phyloP scores from a whole-genome alignment of 35 echinoderm and acorn worm genomes.

The Chiridota heheva region DNA sequence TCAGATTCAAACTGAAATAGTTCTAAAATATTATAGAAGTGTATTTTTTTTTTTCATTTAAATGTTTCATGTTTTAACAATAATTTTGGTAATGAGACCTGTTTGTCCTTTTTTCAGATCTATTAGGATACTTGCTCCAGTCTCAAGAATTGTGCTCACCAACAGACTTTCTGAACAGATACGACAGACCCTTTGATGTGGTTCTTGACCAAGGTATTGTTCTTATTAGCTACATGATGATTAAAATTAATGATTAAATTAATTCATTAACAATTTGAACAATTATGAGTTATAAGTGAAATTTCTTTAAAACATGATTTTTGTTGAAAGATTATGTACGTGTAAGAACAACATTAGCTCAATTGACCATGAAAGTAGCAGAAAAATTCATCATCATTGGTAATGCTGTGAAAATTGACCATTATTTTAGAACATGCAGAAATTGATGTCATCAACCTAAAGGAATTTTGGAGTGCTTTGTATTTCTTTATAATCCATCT shows the following conservation, averaged over 20 bases:
- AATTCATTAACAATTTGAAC: neutral
- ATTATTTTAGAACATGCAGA: too few species aligned
- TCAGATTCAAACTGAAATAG: neutral
- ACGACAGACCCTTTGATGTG: constrained; percentile 91
- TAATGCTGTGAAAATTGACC: too few species aligned
- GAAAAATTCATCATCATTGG: too few species aligned
- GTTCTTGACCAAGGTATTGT: constrained; percentile 82
- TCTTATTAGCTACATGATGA: neutral
- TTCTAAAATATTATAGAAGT: neutral
- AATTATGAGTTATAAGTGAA: neutral
- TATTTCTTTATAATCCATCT: too few species aligned
- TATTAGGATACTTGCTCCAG: constrained; percentile 81
- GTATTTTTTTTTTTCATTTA: neutral
- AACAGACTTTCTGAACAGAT: constrained; percentile 63
- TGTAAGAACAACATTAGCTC: too few species aligned
- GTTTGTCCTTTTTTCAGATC: constrained; percentile 54
- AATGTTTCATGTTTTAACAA: neutral
- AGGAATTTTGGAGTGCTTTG: too few species aligned
- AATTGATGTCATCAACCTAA: too few species aligned
- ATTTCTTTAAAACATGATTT: neutral
- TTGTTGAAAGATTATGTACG: too few species aligned
- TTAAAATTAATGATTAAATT: neutral
- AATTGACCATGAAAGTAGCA: too few species aligned
- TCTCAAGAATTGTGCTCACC: constrained; percentile 81
- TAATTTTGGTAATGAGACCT: neutral